phyloP scores from a whole-genome alignment of 1,140 invertebrate genomes.

The Brachionus calyciflorus region DNA sequence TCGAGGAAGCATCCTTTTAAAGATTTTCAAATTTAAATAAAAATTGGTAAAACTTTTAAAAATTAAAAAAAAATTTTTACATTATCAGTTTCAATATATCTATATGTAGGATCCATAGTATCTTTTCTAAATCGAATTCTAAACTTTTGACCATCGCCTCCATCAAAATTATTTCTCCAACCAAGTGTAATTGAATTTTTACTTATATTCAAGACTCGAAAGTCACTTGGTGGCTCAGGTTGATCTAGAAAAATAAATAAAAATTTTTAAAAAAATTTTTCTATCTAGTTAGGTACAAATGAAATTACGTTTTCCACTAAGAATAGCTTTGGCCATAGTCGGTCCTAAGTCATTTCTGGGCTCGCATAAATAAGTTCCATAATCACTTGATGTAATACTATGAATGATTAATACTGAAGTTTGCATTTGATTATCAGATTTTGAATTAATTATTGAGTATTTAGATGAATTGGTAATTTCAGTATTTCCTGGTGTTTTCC shows the following conservation, averaged over 20 bases:
- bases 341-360: constrained; percentile 11
- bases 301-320: constrained; percentile 36
- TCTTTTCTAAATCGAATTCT: constrained; percentile 41
- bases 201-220: constrained; percentile 31
- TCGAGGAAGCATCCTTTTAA: not conserved
- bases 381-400: constrained; percentile 36
- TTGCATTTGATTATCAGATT: not conserved
- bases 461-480: constrained; percentile 35
- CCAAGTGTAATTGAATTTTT: constrained; percentile 32
- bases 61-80: not conserved
- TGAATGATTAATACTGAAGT: constrained; percentile 3
- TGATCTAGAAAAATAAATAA: constrained; percentile 12
- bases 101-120: constrained; percentile 42
- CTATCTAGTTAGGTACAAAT: not conserved
- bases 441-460: constrained; percentile 25
- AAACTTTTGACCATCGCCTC: constrained; percentile 36
- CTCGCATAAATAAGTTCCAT: constrained; percentile 39
- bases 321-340: constrained; percentile 22
- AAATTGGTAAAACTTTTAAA: not conserved
- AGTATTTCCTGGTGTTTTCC: constrained; percentile 24
- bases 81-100: constrained; percentile 37
- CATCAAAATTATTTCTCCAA: constrained; percentile 41
- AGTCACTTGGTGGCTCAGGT: constrained; percentile 39
- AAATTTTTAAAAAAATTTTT: not conserved
- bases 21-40: not conserved